Evolutionary conservation across 2,113 vertebrate genomes (phyloP), one percentile per base, ranked within the genome.

Genomic region (Syngnathoides biaculeatus): DNA sequence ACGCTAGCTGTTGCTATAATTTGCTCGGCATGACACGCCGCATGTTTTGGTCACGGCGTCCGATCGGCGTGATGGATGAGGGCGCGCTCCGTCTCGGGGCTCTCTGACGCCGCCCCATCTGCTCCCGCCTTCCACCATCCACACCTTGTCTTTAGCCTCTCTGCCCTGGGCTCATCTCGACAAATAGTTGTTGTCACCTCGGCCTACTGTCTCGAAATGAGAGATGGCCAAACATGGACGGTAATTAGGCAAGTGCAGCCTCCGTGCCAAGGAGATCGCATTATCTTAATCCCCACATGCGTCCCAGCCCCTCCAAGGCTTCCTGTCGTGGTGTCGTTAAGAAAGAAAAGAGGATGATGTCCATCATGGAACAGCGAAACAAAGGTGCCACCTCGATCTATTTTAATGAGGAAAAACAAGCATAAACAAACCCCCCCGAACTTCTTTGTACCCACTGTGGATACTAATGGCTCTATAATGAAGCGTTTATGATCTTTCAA

Each of bases 131-230:
- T 74, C 78, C 60, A 65, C 70, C 64, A 55, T 74, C 67, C 67
- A 43, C 73, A 71, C 71, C 76, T 79, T 64, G 75, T 62, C 74
- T 75, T 85, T 82, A 81, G 75, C 83, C 84, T 70, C 64, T 65
- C 27, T 66, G 70, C 70, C 76, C 67, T 74, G 61, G 40, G 42
- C 65, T 64, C 45, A 58, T 64, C 75, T 81, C 73, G 62, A 87
- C 82, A 87, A 88, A 86, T 84, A 82, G 78, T 78, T 35, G 52
- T 74, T 84, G 82, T 91, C 91, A 89, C 88, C 84, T 92, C 79
- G 80, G 53, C 69, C 82, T 72, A 84, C 87, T 78, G 82, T 80
- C 89, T 83, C 87, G 26, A 85, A 91, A 91, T 87, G 84, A 89
- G 85, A 84, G 82, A 85, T 70, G 78, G 86, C 73, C 77, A 71